Conservation (phyloP, 2,888 invertebrate genomes). For the Leptinotarsa juncta region DNA sequence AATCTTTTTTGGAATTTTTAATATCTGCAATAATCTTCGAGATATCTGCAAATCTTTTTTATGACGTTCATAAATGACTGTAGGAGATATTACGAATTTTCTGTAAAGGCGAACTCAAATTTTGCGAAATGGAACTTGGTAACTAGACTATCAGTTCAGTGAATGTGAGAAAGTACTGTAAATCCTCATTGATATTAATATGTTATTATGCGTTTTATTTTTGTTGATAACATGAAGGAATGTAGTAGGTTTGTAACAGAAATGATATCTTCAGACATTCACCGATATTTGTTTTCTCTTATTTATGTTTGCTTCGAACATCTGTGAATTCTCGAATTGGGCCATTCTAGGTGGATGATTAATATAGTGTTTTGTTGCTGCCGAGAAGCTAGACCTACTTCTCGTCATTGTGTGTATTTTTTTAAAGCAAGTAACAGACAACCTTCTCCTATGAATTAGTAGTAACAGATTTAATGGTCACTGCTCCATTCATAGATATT, state of each 20-base stretch:
- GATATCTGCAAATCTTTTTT: no score
- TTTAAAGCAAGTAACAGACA: neutral
- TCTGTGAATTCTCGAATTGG: neutral
- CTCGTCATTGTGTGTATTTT: neutral
- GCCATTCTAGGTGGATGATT: neutral
- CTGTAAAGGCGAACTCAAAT: no score
- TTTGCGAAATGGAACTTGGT: neutral
- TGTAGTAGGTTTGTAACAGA: neutral
- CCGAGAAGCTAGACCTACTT: neutral
- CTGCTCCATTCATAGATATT: no score
- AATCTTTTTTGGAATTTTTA: no score
- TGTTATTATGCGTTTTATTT: neutral
- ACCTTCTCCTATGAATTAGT: neutral
- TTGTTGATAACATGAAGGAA: neutral
- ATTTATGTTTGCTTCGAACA: neutral
- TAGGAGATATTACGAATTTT: no score
- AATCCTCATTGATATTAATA: slow-evolving; percentile 1
- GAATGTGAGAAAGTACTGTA: slow-evolving; percentile 2
- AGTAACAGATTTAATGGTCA: no score
- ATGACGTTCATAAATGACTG: no score
- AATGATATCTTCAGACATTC: neutral
- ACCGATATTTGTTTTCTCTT: neutral
- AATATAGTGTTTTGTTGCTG: neutral
- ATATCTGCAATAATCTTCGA: no score
- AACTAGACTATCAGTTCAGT: slow-evolving; percentile 4